Evolutionary conservation across 2,888 invertebrate species (phyloP).

Genomic region (Hermodice carunculata): DNA sequence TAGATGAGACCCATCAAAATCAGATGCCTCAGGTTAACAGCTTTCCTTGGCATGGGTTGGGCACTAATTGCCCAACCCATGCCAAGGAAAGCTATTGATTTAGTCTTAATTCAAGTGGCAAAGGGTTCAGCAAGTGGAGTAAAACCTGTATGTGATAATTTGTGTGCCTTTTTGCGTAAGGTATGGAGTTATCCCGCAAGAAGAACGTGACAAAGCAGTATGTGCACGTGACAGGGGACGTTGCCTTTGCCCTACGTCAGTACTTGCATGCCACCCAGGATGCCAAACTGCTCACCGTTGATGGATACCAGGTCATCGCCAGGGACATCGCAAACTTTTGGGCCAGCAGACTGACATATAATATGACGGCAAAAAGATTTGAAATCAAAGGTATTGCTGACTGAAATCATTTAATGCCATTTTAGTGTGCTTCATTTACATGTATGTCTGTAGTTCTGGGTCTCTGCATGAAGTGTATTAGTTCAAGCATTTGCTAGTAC

Average conservation of each 20-base stretch:
- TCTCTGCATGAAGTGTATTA: too few species aligned
- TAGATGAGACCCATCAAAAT: too few species aligned
- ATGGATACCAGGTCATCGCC: conserved; percentile 22
- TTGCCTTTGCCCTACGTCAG: conserved; percentile 46
- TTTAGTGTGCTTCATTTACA: too few species aligned
- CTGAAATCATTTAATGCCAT: not conserved
- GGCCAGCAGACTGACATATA: conserved; percentile 37
- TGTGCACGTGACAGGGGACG: conserved; percentile 46
- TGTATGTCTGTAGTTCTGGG: too few species aligned
- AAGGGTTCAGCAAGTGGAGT: too few species aligned
- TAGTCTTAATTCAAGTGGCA: too few species aligned
- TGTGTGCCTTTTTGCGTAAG: conserved; percentile 18
- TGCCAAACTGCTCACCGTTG: conserved; percentile 4
- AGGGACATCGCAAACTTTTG: conserved; percentile 49
- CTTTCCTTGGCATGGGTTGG: too few species aligned
- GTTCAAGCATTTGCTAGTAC: too few species aligned
- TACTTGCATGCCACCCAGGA: conserved; percentile 43
- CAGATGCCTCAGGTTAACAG: too few species aligned
- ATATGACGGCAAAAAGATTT: conserved; percentile 33
- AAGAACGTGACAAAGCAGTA: conserved; percentile 24
- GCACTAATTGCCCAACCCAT: too few species aligned
- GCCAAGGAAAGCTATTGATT: too few species aligned
- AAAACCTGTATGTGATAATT: too few species aligned
- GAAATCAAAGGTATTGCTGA: conserved; percentile 42
- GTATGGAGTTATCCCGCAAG: conserved; percentile 34